Evolutionary conservation across 2,113 vertebrate genomes (phyloP).

Genomic region (Eurystomus gularis): DNA sequence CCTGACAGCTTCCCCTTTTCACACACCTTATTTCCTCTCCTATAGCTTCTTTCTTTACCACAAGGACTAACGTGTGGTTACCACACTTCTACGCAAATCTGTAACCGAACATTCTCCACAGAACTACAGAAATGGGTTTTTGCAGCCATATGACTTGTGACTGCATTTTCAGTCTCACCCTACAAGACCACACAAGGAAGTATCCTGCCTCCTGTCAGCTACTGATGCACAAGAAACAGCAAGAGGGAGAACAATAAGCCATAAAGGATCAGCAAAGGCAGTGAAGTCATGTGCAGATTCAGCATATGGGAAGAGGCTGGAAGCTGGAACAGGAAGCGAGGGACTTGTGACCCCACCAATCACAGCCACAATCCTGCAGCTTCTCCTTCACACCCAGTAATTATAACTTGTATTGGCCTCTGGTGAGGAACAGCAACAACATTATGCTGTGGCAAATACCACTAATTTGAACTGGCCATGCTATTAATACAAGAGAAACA

Average conservation of each 20-base stretch:
- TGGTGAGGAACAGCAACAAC: not conserved
- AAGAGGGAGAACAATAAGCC: not conserved
- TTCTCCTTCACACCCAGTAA: not conserved
- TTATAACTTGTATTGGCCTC: not conserved
- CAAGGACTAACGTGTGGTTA: not conserved
- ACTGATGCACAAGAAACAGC: not conserved
- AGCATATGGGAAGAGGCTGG: not conserved
- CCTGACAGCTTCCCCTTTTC: not conserved
- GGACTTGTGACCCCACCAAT: not conserved
- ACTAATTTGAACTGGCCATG: not conserved
- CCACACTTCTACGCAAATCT: not conserved
- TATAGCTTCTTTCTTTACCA: not conserved
- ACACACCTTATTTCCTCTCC: not conserved
- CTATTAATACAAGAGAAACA: not conserved
- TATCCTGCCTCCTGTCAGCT: not conserved
- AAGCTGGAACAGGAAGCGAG: not conserved
- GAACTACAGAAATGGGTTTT: not conserved
- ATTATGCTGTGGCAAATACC: not conserved
- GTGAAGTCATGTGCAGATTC: not conserved
- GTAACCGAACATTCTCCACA: not conserved
- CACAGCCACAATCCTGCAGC: accelerated
- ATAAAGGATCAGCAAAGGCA: not conserved
- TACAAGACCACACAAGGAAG: not conserved
- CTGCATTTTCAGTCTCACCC: not conserved
- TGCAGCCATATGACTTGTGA: not conserved